A percentile compares a stretch with the other conserved stretches of the same genome.
phyloP scores from a whole-genome alignment of 2,888 invertebrate genomes.

The Rutpela maculata region DNA sequence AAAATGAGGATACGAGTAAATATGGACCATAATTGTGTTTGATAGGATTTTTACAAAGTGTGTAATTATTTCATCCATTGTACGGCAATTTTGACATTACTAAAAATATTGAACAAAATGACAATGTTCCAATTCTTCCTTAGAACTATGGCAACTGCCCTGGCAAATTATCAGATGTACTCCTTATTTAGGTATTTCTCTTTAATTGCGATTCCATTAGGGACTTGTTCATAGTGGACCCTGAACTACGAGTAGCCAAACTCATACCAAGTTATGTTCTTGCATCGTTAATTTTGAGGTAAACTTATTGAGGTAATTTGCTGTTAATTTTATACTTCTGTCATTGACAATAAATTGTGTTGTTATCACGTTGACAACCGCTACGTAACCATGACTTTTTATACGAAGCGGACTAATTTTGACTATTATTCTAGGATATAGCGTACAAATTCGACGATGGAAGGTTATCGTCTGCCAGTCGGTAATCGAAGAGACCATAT shows the following conservation, averaged over 20 bases:
- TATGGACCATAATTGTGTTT: slow-evolving; percentile 64
- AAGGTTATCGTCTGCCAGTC: too few relatives aligned
- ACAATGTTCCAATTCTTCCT: background rate
- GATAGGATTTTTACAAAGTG: slow-evolving; percentile 61
- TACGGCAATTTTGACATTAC: slow-evolving; percentile 60
- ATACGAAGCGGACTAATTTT: too few relatives aligned
- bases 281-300: background rate
- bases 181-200: background rate
- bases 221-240: background rate
- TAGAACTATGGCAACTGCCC: slow-evolving; percentile 23
- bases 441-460: too few relatives aligned
- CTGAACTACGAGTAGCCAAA: background rate
- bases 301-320: background rate
- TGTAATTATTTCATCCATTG: slow-evolving; percentile 63
- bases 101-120: slow-evolving; percentile 31
- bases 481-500: too few relatives aligned
- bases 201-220: slow-evolving; percentile 1
- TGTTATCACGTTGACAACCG: background rate
- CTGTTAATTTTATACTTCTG: background rate
- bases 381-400: background rate
- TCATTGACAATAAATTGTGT: background rate
- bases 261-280: background rate
- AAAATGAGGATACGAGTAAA: slow-evolving; percentile 67
- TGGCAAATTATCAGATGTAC: slow-evolving; percentile 5
- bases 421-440: too few relatives aligned